Evolutionary conservation across 2,888 invertebrate genomes (phyloP), one percentile per base, ranked within the genome.

Genomic region (Sipha maydis): DNA sequence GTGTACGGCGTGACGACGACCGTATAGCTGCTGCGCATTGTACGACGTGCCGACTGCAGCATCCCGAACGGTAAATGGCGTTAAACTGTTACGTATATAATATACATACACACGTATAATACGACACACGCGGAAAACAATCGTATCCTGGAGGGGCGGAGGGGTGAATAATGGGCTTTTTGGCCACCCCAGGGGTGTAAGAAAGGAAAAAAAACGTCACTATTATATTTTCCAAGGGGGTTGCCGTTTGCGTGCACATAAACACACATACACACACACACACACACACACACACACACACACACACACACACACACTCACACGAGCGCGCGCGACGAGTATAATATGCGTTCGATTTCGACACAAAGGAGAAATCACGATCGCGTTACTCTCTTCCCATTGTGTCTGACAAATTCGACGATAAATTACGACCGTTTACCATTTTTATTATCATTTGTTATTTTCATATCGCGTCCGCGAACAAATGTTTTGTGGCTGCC

Each of bases 351-450:
- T 73, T 73, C 77, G 86, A 86, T 79, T 86, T 79, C 80, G 86
- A 71, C 75, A 86, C 86, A 80, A 86, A 86, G 79, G 86, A 79
- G 86, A 86, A 86, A 86, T 86, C 85, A 54, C 71, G 67, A 79
- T 31, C 71, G 41, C 85, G 56, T 48, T 48, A 71, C 83, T 83
- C 41, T 85, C 76, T 85, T 77, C 84, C 69, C 69, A 79, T 85
- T 86, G 79, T 80, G 79, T 73, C 80, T 82, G 88, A 88, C 88
- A 88, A 88, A 88, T 88, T 82, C 75, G 67, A 75, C 88, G 75
- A 88, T 88, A 88, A 88, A 88, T 88, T 88, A 88, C 75, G 75
- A 82, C 88, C 88, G 80, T 88, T 88, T 88, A 88, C 88, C 88
- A 82, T 88, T 88, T 88, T 80, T 88, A 88, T 88, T 82, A 82